These are phyloP conservation scores for Thera britannica DNA, from an alignment of 2,888 invertebrate species.

Conservation along the genomic window DNA sequence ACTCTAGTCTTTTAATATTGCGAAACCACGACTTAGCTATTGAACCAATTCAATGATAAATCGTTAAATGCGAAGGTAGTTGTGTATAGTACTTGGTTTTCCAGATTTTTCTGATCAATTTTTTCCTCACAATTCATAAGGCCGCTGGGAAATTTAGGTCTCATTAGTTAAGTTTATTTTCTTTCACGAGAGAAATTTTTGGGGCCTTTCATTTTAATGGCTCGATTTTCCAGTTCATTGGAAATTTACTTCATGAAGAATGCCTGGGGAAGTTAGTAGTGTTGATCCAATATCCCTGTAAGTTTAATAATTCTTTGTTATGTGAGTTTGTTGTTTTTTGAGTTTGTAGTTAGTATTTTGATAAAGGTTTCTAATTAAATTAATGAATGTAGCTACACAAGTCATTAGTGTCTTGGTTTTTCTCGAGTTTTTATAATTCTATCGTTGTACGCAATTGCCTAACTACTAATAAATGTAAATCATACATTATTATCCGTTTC, in stretches of 20 bases:
- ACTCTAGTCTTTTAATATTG: too few relatives aligned
- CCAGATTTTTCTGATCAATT: background rate
- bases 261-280: constrained; percentile 6
- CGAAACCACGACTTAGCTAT: too few relatives aligned
- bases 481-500: background rate
- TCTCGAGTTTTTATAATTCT: too few relatives aligned
- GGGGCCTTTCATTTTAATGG: constrained; percentile 28
- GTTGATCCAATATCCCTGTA: constrained; percentile 3
- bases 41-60: too few relatives aligned
- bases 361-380: background rate
- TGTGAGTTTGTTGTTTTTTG: too few relatives aligned
- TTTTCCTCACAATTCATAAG: constrained; percentile 10
- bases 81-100: too few relatives aligned
- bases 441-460: too few relatives aligned
- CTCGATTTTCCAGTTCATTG: constrained; percentile 30
- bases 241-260: constrained; percentile 22
- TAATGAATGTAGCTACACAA: background rate
- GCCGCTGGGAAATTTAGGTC: constrained; percentile 20
- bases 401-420: background rate
- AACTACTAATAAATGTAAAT: background rate
- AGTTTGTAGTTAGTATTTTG: background rate
- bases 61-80: too few relatives aligned
- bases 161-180: constrained; percentile 28
- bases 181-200: constrained; percentile 23
- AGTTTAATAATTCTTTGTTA: background rate